Evolutionary conservation across 2,797 vertebrate genomes (phyloP), one percentile per base, ranked within the genome.

Genomic region (Sebastes iracundus): DNA sequence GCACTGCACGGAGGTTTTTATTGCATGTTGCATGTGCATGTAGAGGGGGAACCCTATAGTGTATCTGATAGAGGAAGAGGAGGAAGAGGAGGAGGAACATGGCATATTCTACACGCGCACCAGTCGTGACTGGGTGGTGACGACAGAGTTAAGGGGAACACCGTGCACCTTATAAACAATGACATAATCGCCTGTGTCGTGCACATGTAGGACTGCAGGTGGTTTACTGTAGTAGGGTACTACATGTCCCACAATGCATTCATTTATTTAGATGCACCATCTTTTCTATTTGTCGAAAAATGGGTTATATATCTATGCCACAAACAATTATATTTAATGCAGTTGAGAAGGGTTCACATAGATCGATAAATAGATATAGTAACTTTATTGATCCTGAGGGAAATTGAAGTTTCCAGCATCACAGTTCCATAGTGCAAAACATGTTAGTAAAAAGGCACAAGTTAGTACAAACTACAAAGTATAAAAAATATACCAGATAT

Each of bases 71-170:
- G 71, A 73, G 52, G 75, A 63, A 73, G 69, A 71, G 62, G 32
- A 27, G 27, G 67, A 62, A 78, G 62, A 56, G 32, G 66, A 55
- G 28, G 63, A 55, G 75, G 82, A 77, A 60, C 59, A 72, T 89
- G 87, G 80, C 79, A 91, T 10, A n/a, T 52, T 83, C 64, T 28
- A 76, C 88, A 92, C 86, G 76, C 84, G 28, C 72, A 28, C 72
- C 38, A 46, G 88, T 92, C 92, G 91, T 94, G 92, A 93, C 90
- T 86, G 80, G 25, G 13, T 49, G 60, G 74, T 94, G 92, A 95
- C 90, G 93, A 83, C 90, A 92, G 75, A 85, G 84, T 38, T 11
- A 13, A 64, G 86, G 83, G 82, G 27, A 55, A 72, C 85, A 83
- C 90, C 80, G 53, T 16, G 59, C 25, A 35, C 23, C 77, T 65